Conservation (phyloP, 1,140 invertebrate genomes). For the Oscheius sp. region DNA sequence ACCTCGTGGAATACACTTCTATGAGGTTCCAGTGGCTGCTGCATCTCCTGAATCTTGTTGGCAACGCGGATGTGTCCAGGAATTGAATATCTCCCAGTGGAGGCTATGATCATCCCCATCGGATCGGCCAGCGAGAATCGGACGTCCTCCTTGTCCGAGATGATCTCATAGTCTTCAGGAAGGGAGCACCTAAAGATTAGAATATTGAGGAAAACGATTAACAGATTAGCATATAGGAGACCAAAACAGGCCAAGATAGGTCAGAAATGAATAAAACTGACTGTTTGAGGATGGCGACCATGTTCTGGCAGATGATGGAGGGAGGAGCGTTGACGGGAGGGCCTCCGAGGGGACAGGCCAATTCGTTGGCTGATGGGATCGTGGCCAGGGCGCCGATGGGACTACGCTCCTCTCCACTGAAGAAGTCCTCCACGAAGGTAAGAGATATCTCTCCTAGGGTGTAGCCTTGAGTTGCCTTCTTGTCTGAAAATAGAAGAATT, state of each 20-base stretch:
- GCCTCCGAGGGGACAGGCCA: too few species aligned
- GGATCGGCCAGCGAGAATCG: not conserved
- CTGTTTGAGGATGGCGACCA: too few species aligned
- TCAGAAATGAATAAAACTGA: too few species aligned
- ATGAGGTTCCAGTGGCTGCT: conserved; percentile 6
- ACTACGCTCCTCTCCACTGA: conserved; percentile 1
- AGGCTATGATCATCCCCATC: not conserved
- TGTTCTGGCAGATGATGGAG: too few species aligned
- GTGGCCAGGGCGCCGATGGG: not conserved
- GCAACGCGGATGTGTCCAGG: not conserved
- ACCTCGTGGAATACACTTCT: conserved; percentile 1
- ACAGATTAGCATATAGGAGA: too few species aligned
- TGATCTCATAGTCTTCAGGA: not conserved
- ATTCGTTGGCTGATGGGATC: not conserved
- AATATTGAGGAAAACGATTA: too few species aligned
- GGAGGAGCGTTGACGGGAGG: too few species aligned
- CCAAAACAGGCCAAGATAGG: too few species aligned
- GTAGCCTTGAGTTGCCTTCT: not conserved
- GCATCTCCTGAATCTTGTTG: not conserved
- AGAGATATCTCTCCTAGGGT: not conserved
- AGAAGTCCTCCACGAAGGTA: conserved; percentile 13
- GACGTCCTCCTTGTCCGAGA: conserved; percentile 1
- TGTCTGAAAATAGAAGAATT: conserved; percentile 12
- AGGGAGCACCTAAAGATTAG: not conserved
- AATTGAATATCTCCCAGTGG: not conserved